phyloP scores from a whole-genome alignment of 2,888 invertebrate genomes.

The Sialis lutaria region DNA sequence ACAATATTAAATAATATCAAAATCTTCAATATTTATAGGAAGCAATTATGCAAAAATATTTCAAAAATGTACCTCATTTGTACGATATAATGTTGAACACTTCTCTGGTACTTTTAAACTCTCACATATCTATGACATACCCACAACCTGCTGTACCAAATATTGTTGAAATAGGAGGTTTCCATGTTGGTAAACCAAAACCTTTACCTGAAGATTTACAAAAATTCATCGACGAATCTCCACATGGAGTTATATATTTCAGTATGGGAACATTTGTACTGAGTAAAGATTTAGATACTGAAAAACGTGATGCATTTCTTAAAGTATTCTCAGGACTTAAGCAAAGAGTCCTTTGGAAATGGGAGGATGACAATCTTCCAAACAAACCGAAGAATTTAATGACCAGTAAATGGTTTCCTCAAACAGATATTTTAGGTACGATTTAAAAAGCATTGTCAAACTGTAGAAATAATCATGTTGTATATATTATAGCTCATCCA shows the following conservation, averaged over 20 bases:
- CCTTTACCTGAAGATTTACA: conserved; percentile 13
- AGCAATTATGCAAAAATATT: conserved; percentile 8
- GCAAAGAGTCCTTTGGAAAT: conserved; percentile 2
- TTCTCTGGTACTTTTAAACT: conserved; percentile 17
- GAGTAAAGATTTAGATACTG: conserved; percentile 14
- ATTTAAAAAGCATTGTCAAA: too few species aligned
- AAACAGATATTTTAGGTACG: conserved; percentile 2
- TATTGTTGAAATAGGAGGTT: conserved; percentile 18
- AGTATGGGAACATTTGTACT: conserved; percentile 21
- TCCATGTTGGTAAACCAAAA: conserved; percentile 13
- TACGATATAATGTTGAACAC: conserved; percentile 10
- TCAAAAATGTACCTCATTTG: conserved; percentile 15
- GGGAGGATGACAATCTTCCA: conserved; percentile 1
- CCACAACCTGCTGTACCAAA: conserved; percentile 33
- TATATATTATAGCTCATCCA: conserved; percentile 2
- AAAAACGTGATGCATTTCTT: conserved; percentile 10
- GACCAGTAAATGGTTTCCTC: conserved; percentile 1
- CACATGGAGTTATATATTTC: conserved; percentile 19
- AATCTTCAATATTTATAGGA: not conserved
- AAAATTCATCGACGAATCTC: conserved; percentile 16
- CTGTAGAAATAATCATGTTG: too few species aligned
- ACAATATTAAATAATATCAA: too few species aligned
- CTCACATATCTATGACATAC: conserved; percentile 21
- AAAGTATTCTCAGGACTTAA: not conserved
- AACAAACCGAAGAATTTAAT: conserved; percentile 1